These are phyloP conservation scores for Polylopha cassiicola DNA, from an alignment of 2,888 invertebrate genomes.

Conservation along the genomic window DNA sequence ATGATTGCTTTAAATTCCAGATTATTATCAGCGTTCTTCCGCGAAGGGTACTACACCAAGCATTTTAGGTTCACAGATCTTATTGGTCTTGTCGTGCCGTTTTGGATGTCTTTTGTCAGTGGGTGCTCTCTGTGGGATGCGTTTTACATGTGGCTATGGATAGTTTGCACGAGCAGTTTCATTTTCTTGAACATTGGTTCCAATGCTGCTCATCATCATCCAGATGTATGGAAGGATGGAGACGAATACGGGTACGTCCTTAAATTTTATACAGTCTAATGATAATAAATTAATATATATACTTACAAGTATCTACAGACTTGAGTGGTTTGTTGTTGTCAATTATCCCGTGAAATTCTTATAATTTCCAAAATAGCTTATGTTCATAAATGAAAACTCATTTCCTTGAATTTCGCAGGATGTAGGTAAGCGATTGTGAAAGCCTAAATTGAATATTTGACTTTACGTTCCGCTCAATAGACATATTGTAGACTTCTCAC, in stretches of 20 bases:
- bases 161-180: slow-evolving; percentile 77
- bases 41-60: slow-evolving; percentile 43
- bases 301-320: too few relatives aligned
- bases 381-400: too few relatives aligned
- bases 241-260: slow-evolving; percentile 78
- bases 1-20: slow-evolving; percentile 32
- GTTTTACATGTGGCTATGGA: slow-evolving; percentile 75
- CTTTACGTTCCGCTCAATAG: too few relatives aligned
- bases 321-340: too few relatives aligned
- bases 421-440: too few relatives aligned
- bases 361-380: too few relatives aligned
- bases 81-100: slow-evolving; percentile 54
- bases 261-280: too few relatives aligned
- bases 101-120: slow-evolving; percentile 58
- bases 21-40: slow-evolving; percentile 38
- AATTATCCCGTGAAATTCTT: too few relatives aligned
- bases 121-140: slow-evolving; percentile 46
- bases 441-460: too few relatives aligned
- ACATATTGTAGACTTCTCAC: too few relatives aligned
- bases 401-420: too few relatives aligned
- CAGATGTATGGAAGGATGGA: slow-evolving; percentile 87
- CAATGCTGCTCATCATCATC: slow-evolving; percentile 90
- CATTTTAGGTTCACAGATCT: slow-evolving; percentile 57
- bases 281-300: too few relatives aligned
- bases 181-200: slow-evolving; percentile 80